Evolutionary conservation across 2,113 vertebrate species (phyloP).

Genomic region (Dissostichus mawsoni): DNA sequence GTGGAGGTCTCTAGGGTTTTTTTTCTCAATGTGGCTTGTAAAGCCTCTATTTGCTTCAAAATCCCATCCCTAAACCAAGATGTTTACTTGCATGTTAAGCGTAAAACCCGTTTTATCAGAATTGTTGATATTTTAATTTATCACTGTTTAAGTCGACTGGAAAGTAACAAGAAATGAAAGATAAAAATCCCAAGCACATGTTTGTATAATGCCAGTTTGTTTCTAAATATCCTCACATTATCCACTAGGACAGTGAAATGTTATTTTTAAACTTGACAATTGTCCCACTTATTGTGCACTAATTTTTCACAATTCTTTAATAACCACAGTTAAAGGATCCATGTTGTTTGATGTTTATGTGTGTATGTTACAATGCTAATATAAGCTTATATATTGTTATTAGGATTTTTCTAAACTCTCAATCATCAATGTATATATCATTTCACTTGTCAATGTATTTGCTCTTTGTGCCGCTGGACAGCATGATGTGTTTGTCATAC

Average conservation of each 20-base stretch:
- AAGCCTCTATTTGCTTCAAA: slow-evolving; percentile 1
- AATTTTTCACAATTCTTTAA: not conserved
- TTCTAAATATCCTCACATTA: not conserved
- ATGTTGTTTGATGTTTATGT: not conserved
- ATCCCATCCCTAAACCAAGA: not conserved
- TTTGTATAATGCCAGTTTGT: not conserved
- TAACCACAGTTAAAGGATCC: not conserved
- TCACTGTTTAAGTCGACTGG: not conserved
- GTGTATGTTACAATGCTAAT: not conserved
- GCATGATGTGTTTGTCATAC: not conserved
- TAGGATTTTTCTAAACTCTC: not conserved
- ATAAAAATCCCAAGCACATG: not conserved
- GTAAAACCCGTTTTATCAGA: not conserved
- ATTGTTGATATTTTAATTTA: not conserved
- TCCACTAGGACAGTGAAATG: not conserved
- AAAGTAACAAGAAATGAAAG: not conserved
- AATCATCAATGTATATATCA: not conserved
- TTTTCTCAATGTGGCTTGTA: not conserved
- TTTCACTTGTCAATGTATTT: slow-evolving; percentile 2
- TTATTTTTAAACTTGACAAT: not conserved
- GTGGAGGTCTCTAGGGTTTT: not conserved
- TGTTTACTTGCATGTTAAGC: not conserved
- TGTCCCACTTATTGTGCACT: not conserved
- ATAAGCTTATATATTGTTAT: no score
- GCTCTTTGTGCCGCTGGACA: not conserved